These are phyloP conservation scores for Syrmaticus mikado DNA, from an alignment of 2,113 vertebrate genomes.

Conservation along the genomic window DNA sequence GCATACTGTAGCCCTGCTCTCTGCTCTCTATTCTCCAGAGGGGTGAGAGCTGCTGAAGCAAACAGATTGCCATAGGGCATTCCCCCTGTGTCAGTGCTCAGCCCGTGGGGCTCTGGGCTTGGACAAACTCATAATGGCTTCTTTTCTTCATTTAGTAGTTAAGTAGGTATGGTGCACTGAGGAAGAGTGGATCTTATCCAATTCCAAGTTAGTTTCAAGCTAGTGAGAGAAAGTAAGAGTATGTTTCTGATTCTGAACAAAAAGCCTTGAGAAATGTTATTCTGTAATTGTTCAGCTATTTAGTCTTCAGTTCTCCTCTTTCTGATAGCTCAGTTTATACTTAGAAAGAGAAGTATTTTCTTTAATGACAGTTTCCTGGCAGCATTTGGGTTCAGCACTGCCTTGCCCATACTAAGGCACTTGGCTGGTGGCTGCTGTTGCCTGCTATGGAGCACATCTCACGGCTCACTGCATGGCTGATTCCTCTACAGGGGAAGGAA, in stretches of 20 bases:
- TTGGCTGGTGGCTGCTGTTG: neutral
- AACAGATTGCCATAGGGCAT: neutral
- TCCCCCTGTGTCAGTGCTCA: neutral
- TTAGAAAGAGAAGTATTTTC: neutral
- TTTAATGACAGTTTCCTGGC: neutral
- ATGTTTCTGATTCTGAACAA: neutral
- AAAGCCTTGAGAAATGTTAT: neutral
- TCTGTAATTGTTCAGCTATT: constrained; percentile 29
- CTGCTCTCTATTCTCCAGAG: neutral
- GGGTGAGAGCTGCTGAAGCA: neutral
- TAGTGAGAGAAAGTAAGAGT: neutral
- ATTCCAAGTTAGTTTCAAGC: neutral
- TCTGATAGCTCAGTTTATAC: neutral
- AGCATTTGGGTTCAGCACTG: neutral
- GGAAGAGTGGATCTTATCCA: neutral
- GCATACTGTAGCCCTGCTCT: neutral
- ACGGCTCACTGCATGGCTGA: neutral
- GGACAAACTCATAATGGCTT: neutral
- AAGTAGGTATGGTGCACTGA: neutral
- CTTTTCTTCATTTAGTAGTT: neutral
- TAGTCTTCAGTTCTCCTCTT: neutral
- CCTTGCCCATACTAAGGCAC: neutral
- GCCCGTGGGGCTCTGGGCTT: neutral
- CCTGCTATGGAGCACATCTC: neutral
- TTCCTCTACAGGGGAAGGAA: neutral